Base-by-base conservation (phyloP, 2,888 invertebrate species). In the Brachyopa scutellaris region DNA sequence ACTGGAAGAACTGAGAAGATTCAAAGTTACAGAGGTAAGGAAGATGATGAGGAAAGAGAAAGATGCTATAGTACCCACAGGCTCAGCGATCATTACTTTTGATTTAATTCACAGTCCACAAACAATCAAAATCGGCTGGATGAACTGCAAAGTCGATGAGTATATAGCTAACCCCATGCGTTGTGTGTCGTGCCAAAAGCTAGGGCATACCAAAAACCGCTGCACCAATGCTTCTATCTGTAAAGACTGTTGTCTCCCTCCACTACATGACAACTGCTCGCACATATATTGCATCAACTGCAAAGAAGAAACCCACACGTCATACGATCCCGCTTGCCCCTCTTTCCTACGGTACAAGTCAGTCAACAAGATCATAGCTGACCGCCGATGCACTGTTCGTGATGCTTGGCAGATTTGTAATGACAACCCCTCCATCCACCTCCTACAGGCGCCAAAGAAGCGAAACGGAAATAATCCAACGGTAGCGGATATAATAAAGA, bases 131-230 rank as follows among this genome's bases (percentile, higher is more conserved):
- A 62, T 77, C 9, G 47, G 42, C 0, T 77, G 47, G 70, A 7
- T 62, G 2, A 69, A 61, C 29, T 53, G 51, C 5, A 62, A 61
- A 8, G 55, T 77, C 7, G 62, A 53, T 3, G 70, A 77, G 15
- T 53, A 61, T 11, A 61, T 77, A 8, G 29, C 47, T 9, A 57
- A 76, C 7, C 53, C 55, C 2, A 70, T 62, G 77, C 51, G 55
- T 2, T 77, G 76, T 9, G 40, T 49, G 9, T 4, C 23, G 7
- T 69, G 40, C 15, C 40, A 69, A 40, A 55, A 42, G 19, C 42
- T 51, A 13, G 72, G 51, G 1, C 72, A 64, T 17, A 70, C 29
- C 9, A 51, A 66, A 38, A 67, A 55, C 15, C 40, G 40, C 2
- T 74, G 67, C 23, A 69, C 38, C 8, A 51, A 64, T 31, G 36